These are phyloP conservation scores for Thymelicus lineola DNA, from an alignment of 2,888 invertebrate species.

Conservation along the genomic window DNA sequence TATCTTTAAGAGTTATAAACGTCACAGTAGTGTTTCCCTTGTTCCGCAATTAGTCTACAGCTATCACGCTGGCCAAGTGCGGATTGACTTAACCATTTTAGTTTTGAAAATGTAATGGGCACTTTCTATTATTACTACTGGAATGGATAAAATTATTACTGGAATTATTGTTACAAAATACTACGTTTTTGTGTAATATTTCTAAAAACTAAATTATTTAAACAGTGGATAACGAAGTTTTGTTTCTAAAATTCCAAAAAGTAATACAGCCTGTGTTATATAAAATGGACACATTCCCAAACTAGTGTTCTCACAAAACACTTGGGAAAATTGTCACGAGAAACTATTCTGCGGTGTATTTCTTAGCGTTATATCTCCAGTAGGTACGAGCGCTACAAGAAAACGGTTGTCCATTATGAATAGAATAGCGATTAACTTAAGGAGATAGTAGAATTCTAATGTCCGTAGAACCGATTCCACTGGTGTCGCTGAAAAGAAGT, in stretches of 20 bases:
- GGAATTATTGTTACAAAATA: no score
- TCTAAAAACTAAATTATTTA: no score
- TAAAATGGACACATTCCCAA: slow-evolving; percentile 15
- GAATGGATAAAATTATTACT: no score
- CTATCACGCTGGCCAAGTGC: no score
- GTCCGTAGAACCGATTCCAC: slow-evolving; percentile 5
- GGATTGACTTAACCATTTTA: no score
- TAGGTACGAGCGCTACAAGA: slow-evolving; percentile 11
- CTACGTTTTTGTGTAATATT: no score
- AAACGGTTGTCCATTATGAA: slow-evolving; percentile 30
- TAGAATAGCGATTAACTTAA: slow-evolving; percentile 32
- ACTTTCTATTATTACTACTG: no score
- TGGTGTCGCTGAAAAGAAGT: slow-evolving; percentile 13
- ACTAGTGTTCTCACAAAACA: slow-evolving; percentile 25
- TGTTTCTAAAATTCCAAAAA: neutral
- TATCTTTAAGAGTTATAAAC: no score
- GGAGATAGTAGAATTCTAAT: slow-evolving; percentile 32
- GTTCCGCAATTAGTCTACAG: no score
- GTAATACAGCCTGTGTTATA: neutral
- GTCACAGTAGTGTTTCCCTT: no score
- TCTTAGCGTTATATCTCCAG: slow-evolving; percentile 23
- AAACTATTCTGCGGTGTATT: slow-evolving; percentile 30
- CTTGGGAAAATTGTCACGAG: slow-evolving; percentile 34
- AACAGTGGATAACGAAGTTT: no score
- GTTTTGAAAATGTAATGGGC: no score